Conservation (phyloP, 2,888 invertebrate genomes). For the Noctua pronuba region DNA sequence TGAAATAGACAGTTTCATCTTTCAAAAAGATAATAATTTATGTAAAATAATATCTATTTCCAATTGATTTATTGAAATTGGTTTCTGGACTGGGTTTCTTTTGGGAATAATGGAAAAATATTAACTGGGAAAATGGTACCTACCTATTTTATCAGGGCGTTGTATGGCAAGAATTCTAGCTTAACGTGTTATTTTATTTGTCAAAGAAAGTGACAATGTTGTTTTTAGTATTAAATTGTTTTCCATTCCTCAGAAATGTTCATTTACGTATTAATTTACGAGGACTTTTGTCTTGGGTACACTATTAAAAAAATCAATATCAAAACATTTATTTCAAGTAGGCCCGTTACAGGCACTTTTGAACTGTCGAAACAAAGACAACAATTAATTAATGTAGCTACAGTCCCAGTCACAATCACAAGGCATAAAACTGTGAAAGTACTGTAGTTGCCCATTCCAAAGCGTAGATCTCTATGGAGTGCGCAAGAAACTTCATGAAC, state of each 20-base stretch:
- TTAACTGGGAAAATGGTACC: neutral
- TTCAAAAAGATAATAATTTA: constrained; percentile 10
- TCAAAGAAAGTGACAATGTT: neutral
- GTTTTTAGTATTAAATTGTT: neutral
- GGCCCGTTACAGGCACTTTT: too few relatives aligned
- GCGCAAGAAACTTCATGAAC: too few relatives aligned
- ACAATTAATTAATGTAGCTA: too few relatives aligned
- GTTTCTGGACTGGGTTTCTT: neutral
- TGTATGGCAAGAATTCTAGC: too few relatives aligned
- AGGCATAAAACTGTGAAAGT: too few relatives aligned
- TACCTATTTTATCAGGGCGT: neutral
- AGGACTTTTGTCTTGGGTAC: neutral
- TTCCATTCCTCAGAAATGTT: neutral
- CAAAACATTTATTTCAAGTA: too few relatives aligned
- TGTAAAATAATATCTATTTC: constrained; percentile 12
- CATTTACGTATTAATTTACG: neutral
- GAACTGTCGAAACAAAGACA: too few relatives aligned
- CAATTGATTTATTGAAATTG: constrained; percentile 23
- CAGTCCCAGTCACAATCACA: too few relatives aligned
- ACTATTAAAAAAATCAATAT: too few relatives aligned
- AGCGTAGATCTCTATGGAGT: too few relatives aligned
- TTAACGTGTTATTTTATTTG: neutral
- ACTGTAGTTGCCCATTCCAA: too few relatives aligned
- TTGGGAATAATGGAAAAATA: constrained; percentile 11
- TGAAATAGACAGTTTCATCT: constrained; percentile 5